Conservation (phyloP, 1,140 invertebrate genomes). For the Rhopalosiphum maidis region DNA sequence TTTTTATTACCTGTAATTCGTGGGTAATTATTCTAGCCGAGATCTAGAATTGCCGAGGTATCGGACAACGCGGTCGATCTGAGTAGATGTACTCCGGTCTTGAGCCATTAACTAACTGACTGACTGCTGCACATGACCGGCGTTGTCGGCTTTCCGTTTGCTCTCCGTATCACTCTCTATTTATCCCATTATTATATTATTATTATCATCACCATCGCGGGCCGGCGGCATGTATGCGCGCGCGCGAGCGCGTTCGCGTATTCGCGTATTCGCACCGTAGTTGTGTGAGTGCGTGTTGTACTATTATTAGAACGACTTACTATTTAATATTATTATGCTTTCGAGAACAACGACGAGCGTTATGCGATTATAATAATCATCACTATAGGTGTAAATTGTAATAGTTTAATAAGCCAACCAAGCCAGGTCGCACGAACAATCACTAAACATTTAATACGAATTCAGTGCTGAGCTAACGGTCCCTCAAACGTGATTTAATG, state of each 20-base stretch:
- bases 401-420: not conserved
- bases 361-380: conserved; percentile 11
- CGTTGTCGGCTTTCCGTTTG: conserved; percentile 19
- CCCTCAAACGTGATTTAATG: not conserved
- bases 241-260: not conserved
- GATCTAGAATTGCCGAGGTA: conserved; percentile 46
- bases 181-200: conserved; percentile 33
- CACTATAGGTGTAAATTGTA: not conserved
- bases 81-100: conserved; percentile 42
- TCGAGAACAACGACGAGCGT: not conserved
- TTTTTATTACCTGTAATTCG: conserved; percentile 34
- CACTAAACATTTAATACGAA: not conserved
- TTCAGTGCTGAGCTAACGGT: not conserved
- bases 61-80: conserved; percentile 41
- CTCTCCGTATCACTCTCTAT: conserved; percentile 34
- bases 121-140: conserved; percentile 35
- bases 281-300: no score
- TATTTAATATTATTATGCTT: not conserved
- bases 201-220: no score
- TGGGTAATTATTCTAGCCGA: conserved; percentile 37
- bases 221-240: not conserved
- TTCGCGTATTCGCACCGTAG: not conserved
- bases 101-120: conserved; percentile 52
- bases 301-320: conserved; percentile 5
- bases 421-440: not conserved